Evolutionary conservation across 2,113 vertebrate genomes (phyloP).

Genomic region (Apodemus speciosus): DNA sequence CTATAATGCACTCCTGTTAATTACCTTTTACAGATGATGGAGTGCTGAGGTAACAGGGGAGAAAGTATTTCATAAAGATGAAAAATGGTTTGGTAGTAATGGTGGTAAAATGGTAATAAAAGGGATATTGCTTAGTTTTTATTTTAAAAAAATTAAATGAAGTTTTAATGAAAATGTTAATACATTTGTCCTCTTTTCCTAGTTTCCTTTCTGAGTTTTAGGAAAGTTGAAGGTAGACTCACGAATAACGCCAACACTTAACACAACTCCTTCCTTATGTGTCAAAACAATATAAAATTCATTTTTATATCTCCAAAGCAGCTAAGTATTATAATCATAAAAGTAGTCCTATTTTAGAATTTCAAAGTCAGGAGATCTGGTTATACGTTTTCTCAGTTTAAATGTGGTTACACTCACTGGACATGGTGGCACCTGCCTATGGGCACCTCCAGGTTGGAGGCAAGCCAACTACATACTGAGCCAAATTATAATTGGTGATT

Average conservation of each 20-base stretch:
- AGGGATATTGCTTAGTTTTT: neutral
- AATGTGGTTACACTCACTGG: neutral
- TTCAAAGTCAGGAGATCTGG: neutral
- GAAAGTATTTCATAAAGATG: neutral
- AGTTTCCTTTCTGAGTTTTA: slow-evolving; percentile 28
- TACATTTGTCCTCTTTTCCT: neutral
- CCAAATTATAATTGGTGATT: neutral
- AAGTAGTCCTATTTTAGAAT: neutral
- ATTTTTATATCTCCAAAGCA: slow-evolving; percentile 22
- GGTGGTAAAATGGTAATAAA: neutral
- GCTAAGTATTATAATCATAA: neutral
- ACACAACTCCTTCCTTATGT: neutral
- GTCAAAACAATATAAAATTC: slow-evolving; percentile 42
- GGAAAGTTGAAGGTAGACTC: neutral
- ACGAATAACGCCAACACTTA: neutral
- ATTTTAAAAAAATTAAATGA: neutral
- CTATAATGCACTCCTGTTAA: neutral
- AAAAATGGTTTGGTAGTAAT: neutral
- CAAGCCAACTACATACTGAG: neutral
- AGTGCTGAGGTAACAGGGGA: neutral
- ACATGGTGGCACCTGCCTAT: neutral
- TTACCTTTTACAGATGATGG: neutral
- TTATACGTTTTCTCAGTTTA: slow-evolving; percentile 40
- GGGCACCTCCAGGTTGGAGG: neutral
- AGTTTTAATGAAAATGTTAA: neutral